Evolutionary conservation across 1,140 invertebrate species (phyloP).

Genomic region (Globodera rostochiensis): DNA sequence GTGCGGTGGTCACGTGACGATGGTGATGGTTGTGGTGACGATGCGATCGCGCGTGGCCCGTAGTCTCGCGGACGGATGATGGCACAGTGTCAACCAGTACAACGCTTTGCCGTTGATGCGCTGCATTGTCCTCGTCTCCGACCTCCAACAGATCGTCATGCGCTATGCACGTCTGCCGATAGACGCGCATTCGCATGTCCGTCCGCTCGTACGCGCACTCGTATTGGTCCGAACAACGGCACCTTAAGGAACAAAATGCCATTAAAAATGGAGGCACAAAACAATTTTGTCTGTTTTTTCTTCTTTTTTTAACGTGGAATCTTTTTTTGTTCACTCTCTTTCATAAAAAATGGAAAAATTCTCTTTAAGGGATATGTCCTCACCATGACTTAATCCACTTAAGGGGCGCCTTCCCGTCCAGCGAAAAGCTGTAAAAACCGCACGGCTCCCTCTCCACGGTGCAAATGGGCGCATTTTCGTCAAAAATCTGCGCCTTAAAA

Average conservation of each 20-base stretch:
- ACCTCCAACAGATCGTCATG: not conserved
- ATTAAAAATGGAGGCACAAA: not conserved
- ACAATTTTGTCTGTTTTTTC: not conserved
- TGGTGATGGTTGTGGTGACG: slow-evolving; percentile 24
- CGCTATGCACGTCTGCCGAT: slow-evolving; percentile 46
- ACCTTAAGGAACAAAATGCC: slow-evolving; percentile 36
- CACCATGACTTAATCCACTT: slow-evolving; percentile 59
- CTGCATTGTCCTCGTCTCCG: slow-evolving; percentile 6
- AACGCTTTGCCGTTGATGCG: not conserved
- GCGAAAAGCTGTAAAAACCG: slow-evolving; percentile 51
- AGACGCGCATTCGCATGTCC: slow-evolving; percentile 55
- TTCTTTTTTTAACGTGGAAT: not conserved
- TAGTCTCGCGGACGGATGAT: not conserved
- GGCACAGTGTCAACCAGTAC: slow-evolving; percentile 12
- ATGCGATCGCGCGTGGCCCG: not conserved
- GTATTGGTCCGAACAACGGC: slow-evolving; percentile 35
- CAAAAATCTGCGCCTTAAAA: slow-evolving; percentile 44
- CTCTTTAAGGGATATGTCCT: slow-evolving; percentile 33
- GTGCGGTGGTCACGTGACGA: slow-evolving; percentile 14
- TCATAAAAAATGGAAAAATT: slow-evolving; percentile 30
- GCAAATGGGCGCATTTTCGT: slow-evolving; percentile 45
- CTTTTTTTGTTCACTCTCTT: slow-evolving; percentile 19
- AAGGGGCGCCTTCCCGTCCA: slow-evolving; percentile 42
- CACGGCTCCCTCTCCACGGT: slow-evolving; percentile 44
- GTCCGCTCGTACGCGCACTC: slow-evolving; percentile 54